Evolutionary conservation across 1,140 invertebrate species (phyloP).

Genomic region (Aethina tumida): DNA sequence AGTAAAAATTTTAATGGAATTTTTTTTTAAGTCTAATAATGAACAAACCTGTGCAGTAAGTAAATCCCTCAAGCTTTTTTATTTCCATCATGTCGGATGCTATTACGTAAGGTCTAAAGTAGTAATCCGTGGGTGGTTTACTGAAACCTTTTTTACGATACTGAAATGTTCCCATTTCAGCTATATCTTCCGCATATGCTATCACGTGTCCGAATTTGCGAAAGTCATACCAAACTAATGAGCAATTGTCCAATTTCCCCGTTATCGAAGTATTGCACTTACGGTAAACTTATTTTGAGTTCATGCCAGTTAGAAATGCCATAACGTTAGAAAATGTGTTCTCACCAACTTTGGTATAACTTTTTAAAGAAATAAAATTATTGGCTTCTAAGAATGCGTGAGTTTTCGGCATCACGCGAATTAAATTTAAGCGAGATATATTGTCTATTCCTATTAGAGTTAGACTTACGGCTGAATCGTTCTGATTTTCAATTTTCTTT

Average conservation of each 20-base stretch:
- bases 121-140: conserved; percentile 62
- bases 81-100: conserved; percentile 43
- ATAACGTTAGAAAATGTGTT: conserved; percentile 79
- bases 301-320: conserved; percentile 60
- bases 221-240: conserved; percentile 54
- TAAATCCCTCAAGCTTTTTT: conserved; percentile 27
- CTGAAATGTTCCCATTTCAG: conserved; percentile 51
- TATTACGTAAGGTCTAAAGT: conserved; percentile 54
- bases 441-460: conserved; percentile 73
- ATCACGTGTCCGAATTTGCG: conserved; percentile 49
- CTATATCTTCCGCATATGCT: conserved; percentile 52
- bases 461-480: conserved; percentile 44
- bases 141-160: conserved; percentile 52
- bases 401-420: conserved; percentile 66
- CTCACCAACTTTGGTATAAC: conserved; percentile 61
- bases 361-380: conserved; percentile 43
- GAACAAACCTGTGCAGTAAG: conserved; percentile 46
- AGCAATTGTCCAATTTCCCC: conserved; percentile 44
- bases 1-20: too few species aligned
- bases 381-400: conserved; percentile 46
- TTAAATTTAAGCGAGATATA: conserved; percentile 67
- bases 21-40: too few species aligned
- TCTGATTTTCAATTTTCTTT: neutral
- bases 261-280: conserved; percentile 38
- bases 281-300: conserved; percentile 32